Evolutionary conservation across 2,113 vertebrate genomes (phyloP).

Genomic region (Cathartes aura): DNA sequence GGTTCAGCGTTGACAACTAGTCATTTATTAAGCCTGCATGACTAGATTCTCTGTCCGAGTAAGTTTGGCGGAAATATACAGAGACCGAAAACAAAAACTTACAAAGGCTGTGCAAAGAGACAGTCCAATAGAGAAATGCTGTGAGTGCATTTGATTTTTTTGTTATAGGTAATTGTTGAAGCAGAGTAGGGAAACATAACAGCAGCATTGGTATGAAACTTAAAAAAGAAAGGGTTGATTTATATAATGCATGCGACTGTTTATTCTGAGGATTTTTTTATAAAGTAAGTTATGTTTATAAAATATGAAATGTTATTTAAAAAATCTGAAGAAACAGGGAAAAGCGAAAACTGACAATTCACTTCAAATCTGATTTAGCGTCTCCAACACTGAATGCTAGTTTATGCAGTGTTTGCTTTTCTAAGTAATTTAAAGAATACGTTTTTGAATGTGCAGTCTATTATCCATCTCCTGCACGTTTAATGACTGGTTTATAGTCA

Average conservation of each 20-base stretch:
- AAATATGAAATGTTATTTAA: not conserved
- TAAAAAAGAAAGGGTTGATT: not conserved
- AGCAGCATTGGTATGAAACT: not conserved
- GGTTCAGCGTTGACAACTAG: not conserved
- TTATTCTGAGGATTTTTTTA: not conserved
- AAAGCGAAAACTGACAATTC: not conserved
- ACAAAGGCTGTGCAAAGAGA: not conserved
- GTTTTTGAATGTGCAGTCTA: rapidly evolving
- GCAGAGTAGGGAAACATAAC: not conserved
- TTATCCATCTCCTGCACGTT: not conserved
- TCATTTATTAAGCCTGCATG: not conserved
- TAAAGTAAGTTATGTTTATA: not conserved
- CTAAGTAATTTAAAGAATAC: not conserved
- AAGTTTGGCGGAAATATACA: rapidly evolving
- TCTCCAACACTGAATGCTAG: not conserved
- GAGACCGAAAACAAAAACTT: not conserved
- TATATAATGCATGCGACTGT: rapidly evolving
- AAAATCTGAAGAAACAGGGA: not conserved
- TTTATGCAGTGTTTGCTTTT: not conserved
- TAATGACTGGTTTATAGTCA: not conserved
- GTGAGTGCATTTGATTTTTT: not conserved
- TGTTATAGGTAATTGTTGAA: not conserved
- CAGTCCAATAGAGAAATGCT: not conserved
- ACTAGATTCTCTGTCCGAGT: not conserved
- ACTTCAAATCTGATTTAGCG: rapidly evolving